phyloP scores from a whole-genome alignment of 1,140 invertebrate genomes.

The Drosophila ercepeae region DNA sequence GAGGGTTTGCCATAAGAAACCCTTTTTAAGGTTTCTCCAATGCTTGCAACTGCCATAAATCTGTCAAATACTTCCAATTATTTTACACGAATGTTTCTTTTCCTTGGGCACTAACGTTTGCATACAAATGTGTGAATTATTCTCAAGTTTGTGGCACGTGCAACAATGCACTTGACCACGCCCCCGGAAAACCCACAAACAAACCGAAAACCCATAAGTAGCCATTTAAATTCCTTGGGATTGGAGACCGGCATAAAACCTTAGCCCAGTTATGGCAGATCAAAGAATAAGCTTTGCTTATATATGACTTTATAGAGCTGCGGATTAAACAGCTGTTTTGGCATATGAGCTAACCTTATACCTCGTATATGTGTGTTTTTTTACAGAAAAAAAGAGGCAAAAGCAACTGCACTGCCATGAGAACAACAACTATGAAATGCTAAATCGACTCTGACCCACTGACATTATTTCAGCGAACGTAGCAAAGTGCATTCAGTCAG shows the following conservation, averaged over 20 bases:
- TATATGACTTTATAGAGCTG: constrained; percentile 2
- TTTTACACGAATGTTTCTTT: constrained; percentile 2
- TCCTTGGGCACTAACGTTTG: constrained; percentile 9
- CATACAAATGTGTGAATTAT: constrained; percentile 52
- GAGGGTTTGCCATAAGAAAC: too few relatives aligned
- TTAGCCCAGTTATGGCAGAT: constrained; percentile 50
- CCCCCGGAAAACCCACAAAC: constrained; percentile 1
- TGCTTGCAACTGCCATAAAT: not conserved
- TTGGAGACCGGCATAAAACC: constrained; percentile 17
- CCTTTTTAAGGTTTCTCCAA: not conserved
- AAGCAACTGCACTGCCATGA: constrained; percentile 15
- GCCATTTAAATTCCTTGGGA: constrained; percentile 2
- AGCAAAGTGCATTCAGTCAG: constrained; percentile 60
- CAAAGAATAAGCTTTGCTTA: not conserved
- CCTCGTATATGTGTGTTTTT: too few relatives aligned
- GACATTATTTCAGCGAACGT: constrained; percentile 66
- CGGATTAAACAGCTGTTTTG: constrained; percentile 60
- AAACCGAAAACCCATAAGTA: not conserved
- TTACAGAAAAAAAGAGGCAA: constrained; percentile 5
- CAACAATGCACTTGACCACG: constrained; percentile 37
- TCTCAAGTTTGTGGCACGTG: constrained; percentile 25
- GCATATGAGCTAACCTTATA: constrained; percentile 57
- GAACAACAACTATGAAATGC: constrained; percentile 55
- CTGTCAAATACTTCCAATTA: not conserved
- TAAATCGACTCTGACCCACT: constrained; percentile 80